Evolutionary conservation across 2,113 vertebrate genomes (phyloP), one percentile per base, ranked within the genome.

Genomic region (Xenopus laevis): DNA sequence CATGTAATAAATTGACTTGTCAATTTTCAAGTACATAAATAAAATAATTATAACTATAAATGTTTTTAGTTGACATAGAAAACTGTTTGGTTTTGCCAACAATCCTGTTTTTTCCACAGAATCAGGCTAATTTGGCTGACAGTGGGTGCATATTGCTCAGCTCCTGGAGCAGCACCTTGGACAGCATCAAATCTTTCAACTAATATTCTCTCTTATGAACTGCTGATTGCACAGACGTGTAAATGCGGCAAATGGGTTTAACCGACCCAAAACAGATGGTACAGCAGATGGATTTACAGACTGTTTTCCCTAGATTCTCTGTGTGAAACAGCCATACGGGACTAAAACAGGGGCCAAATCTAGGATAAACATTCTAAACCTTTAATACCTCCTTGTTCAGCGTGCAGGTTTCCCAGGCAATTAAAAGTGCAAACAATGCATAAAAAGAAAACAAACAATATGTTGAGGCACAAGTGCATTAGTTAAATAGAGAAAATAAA

Each of bases 281-380:
- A 86, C 77, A 92, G 87, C 95, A 97, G 95, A 96, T 96, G 93
- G 94, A 79, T 85, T 83, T 91, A 81, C 85, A 91, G 87, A 84
- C 83, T 87, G 83, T 85, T 82, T 82, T 78, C 79, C 79, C 84
- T 83, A 79, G 86, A 90, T 89, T 88, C 81, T 82, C 86, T 85
- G 79, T 50, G 74, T 80, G 68, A 84, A 84, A 89, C 86, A 87
- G 82, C 66, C 69, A 85, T 73, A 69, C 81, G 83, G 79, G 73
- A 68, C 53, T 65, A 81, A 79, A 77, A 80, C 17, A 58, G 81
- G 80, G 79, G 79, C 80, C 80, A 77, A 52, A 77, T 82, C 78
- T 79, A 76, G 79, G 12, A 83, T 64, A 86, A 83, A 53, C 17
- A 70, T 79, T 21, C 66, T 23, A 73, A 79, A 80, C 7, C 10